Base-by-base conservation (phyloP, 2,888 invertebrate genomes). In the Phyllotreta striolata region DNA sequence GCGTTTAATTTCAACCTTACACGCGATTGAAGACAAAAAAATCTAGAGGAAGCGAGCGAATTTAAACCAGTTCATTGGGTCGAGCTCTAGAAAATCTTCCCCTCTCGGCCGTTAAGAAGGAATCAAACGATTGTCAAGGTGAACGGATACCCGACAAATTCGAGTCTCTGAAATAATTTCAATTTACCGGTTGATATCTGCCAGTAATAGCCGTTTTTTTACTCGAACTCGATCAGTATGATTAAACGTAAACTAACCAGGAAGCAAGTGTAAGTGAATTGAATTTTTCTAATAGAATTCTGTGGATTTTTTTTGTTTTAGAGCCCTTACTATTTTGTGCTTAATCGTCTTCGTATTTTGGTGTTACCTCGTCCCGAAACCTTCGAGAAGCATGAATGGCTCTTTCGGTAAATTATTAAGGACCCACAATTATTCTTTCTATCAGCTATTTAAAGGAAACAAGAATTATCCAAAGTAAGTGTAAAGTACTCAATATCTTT, bases 161-260 rank as follows among this genome's bases (percentile, higher is more conserved):
- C n/a, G n/a, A n/a, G n/a, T n/a, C 10, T 13, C 12, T 44, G 6
- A 3, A 44, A 9, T 44, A 44, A 14, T 44, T 8, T 44, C 44
- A 44, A 44, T 44, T 44, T 44, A n/a, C 6, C 44, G 44, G 44
- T 44, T 44, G 44, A 44, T 44, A 10, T 44, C 44, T 44, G 7
- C 44, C 10, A 6, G 44, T 44, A 44, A 44, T 44, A 9, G 12
- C 1, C 14, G 7, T 44, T n/a, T 10, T 43, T 7, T n/a, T n/a
- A 44, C 10, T 44, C 14, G 5, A 1, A 3, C 12, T 44, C 10
- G 14, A 44, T 24, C 24, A 4, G 24, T 13, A 44, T 44, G 44
- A 13, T 44, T 44, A 44, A 44, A 44, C 10, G 14, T 44, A 6
- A 7, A 44, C 44, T 14, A 7, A 44, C 44, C 14, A 13, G 44